Evolutionary conservation across 2,888 invertebrate genomes (phyloP).

Genomic region (Mamestra brassicae): DNA sequence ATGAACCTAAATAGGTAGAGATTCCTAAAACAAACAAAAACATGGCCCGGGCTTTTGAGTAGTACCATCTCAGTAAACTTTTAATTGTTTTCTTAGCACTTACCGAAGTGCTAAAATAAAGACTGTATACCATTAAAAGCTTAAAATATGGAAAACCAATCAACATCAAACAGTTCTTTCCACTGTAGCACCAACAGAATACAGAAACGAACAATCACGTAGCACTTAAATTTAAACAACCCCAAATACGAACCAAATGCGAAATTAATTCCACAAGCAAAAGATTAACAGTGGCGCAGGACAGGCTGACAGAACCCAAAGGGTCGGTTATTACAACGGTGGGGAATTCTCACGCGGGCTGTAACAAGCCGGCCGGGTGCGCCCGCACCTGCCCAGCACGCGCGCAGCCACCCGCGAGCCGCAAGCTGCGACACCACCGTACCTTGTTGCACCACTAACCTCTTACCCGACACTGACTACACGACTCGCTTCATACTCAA

Average conservation of each 20-base stretch:
- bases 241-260: slow-evolving; percentile 9
- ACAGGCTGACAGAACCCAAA: slow-evolving; percentile 68
- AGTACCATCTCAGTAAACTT: too few relatives aligned
- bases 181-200: neutral
- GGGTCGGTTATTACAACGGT: slow-evolving; percentile 81
- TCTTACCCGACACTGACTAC: slow-evolving; percentile 52
- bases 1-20: too few relatives aligned
- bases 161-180: neutral
- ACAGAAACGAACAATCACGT: neutral
- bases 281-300: slow-evolving; percentile 34
- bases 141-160: neutral
- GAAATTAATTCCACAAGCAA: slow-evolving; percentile 34
- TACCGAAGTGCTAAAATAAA: too few relatives aligned
- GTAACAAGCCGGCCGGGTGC: slow-evolving; percentile 85
- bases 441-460: slow-evolving; percentile 63
- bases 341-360: slow-evolving; percentile 79
- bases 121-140: neutral
- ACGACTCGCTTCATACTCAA: slow-evolving; percentile 8
- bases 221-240: slow-evolving; percentile 8
- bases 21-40: too few relatives aligned
- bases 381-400: slow-evolving; percentile 83
- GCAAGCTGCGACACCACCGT: slow-evolving; percentile 62
- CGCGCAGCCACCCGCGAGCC: slow-evolving; percentile 62
- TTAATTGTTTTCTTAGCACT: too few relatives aligned
- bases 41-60: too few relatives aligned